Base-by-base conservation (phyloP, 1,140 invertebrate genomes). In the Penaeus japonicus region DNA sequence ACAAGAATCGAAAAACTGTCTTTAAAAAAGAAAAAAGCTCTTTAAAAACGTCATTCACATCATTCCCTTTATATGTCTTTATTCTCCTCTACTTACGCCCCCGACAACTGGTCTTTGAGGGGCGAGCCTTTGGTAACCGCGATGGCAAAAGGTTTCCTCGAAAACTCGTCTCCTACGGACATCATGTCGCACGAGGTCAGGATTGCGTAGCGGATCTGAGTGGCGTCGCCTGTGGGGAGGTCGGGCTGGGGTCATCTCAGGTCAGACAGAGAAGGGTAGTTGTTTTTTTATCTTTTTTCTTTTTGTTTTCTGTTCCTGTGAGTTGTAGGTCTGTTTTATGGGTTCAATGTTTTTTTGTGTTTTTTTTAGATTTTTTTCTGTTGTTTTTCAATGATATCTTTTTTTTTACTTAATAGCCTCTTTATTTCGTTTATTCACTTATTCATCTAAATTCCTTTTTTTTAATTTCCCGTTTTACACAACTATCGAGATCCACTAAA, bases 61-160 rank as follows among this genome's bases (percentile, higher is more conserved):
- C 62, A 0, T 20, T 10, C 30, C 4, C 62, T 22, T 17, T 20
- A 20, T 17, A 15, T 15, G 15, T 59, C 57, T 15, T 17, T 15
- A 20, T 81, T 7, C 30, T 15, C 47, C 47, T 12, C 47, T 47
- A 88, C 89, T 90, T 82, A 90, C 89, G 89, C 89, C 85, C 84
- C 81, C n/a, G 89, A 90, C n/a, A 90, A 47, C 82, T 89, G 85
- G 82, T 90, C 85, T 79, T 85, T 85, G 27, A 99, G 93, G 12
- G 97, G 96, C 0, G 97, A 98, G 10, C 97, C 97, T 92, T 98
- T 97, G 92, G 98, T 97, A 0, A 99, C 97, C 0, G 97, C 98
- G 55, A 99, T 96, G 0, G 98, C 98, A 91, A 98, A 98, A 0
- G 98, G 98, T 92, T 99, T 99, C 62, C 97, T 93, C 1, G 97